Conservation (phyloP, 2,888 invertebrate genomes). For the Acrocera orbiculus region DNA sequence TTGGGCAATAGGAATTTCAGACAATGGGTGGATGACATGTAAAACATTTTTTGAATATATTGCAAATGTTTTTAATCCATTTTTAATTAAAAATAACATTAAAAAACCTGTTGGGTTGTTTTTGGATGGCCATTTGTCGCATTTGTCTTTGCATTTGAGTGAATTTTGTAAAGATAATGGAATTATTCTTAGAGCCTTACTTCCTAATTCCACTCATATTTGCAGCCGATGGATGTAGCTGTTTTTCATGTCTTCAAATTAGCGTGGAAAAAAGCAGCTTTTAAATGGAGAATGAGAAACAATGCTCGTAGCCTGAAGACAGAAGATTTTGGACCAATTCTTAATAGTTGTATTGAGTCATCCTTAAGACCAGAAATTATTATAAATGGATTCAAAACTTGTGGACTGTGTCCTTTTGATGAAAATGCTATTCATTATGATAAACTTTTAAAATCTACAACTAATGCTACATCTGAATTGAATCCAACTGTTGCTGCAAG, state of each 20-base stretch:
- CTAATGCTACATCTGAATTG: too few species aligned
- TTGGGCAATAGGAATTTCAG: conserved; percentile 5
- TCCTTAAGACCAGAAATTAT: conserved; percentile 1
- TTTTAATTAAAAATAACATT: conserved; percentile 6
- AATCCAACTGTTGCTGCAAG: too few species aligned
- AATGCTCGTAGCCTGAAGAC: conserved; percentile 6
- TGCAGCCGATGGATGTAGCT: conserved; percentile 11
- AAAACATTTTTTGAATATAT: conserved; percentile 9
- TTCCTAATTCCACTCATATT: conserved; percentile 12
- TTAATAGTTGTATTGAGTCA: too few species aligned
- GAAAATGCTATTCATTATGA: conserved; percentile 1
- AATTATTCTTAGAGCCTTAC: conserved; percentile 7
- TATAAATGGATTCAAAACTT: conserved; percentile 7
- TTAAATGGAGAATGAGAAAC: conserved; percentile 9
- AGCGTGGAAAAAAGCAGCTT: conserved; percentile 11
- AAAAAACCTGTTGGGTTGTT: conserved; percentile 7
- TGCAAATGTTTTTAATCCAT: conserved; percentile 8
- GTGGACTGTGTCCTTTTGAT: conserved; percentile 8
- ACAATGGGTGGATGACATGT: conserved; percentile 8
- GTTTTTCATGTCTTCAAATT: conserved; percentile 11
- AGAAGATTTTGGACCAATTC: conserved; percentile 6
- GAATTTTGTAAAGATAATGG: conserved; percentile 4
- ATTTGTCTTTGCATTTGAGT: conserved; percentile 6
- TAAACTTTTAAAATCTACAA: too few species aligned
- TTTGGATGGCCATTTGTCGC: conserved; percentile 6